These are phyloP conservation scores for Melanotaenia parkinsoni DNA, from an alignment of 2,797 vertebrate species.

Conservation along the genomic window DNA sequence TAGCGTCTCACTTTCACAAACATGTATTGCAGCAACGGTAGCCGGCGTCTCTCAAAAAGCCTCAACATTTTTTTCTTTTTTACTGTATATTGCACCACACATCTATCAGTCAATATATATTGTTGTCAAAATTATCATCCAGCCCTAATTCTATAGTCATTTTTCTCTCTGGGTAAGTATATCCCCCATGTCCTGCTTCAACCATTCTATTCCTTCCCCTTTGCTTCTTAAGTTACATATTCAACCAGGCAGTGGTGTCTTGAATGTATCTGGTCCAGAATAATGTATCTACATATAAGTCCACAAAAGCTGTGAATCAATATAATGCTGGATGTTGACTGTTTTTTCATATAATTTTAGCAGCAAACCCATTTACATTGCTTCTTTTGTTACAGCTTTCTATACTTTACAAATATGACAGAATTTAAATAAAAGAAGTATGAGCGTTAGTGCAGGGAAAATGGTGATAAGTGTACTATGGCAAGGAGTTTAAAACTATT, in stretches of 20 bases:
- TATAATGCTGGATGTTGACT: not conserved
- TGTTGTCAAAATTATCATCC: no score
- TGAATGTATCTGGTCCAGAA: not conserved
- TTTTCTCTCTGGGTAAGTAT: not conserved
- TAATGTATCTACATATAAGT: not conserved
- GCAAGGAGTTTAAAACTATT: not conserved
- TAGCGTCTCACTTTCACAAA: no score
- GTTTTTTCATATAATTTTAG: not conserved
- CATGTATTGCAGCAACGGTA: no score
- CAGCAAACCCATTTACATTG: not conserved
- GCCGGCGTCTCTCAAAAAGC: no score
- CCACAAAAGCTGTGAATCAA: not conserved
- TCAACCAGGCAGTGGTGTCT: not conserved
- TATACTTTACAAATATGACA: not conserved
- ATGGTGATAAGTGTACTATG: no score
- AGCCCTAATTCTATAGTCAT: not conserved
- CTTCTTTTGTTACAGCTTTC: not conserved
- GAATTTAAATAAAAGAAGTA: not conserved
- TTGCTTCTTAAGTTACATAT: constrained; percentile 20
- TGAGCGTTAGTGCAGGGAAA: not conserved
- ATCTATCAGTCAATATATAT: no score
- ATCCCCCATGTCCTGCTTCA: constrained; percentile 8
- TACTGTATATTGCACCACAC: no score
- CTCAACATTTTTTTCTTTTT: no score
- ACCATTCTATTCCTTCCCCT: not conserved